A percentile compares a stretch with the other conserved stretches of the same genome.
phyloP scores from a whole-genome alignment of 92 coral and sea anemone genomes.

The Parazoanthus darwini region DNA sequence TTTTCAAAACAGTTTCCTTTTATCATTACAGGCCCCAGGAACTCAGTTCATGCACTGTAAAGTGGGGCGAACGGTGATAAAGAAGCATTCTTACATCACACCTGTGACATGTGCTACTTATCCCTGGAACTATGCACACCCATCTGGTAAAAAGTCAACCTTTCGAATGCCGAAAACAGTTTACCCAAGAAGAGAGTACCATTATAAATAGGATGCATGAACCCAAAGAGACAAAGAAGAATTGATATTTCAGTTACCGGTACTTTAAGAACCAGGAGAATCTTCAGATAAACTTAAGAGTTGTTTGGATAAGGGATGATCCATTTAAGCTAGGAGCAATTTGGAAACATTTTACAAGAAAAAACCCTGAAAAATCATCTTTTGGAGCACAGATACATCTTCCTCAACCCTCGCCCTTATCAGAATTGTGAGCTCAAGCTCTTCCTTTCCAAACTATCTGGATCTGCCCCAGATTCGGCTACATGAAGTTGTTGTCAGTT shows the following conservation, averaged over 20 bases:
- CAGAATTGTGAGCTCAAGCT: too few relatives aligned
- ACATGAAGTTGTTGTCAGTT: too few relatives aligned
- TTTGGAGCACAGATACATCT: too few relatives aligned
- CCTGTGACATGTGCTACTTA: slow-evolving; percentile 84
- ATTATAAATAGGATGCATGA: slow-evolving; percentile 6
- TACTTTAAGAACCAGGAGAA: not conserved
- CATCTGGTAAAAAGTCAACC: slow-evolving; percentile 74
- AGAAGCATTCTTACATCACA: slow-evolving; percentile 72
- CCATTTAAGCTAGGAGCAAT: not conserved
- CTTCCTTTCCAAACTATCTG: too few relatives aligned
- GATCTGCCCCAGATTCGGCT: too few relatives aligned
- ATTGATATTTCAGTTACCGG: too few relatives aligned
- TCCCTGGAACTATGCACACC: slow-evolving; percentile 86
- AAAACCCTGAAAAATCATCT: too few relatives aligned
- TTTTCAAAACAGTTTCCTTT: not conserved
- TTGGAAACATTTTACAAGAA: too few relatives aligned
- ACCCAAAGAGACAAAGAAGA: not conserved
- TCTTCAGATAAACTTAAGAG: not conserved
- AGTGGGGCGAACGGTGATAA: slow-evolving; percentile 77
- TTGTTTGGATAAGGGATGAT: not conserved
- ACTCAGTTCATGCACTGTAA: slow-evolving; percentile 80
- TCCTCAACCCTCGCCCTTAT: too few relatives aligned
- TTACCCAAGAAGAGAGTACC: slow-evolving; percentile 61
- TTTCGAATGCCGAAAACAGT: slow-evolving; percentile 82
- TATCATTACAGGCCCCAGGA: slow-evolving; percentile 54